Base-by-base conservation (phyloP, 2,888 invertebrate species). In the Thereva nobilitata region DNA sequence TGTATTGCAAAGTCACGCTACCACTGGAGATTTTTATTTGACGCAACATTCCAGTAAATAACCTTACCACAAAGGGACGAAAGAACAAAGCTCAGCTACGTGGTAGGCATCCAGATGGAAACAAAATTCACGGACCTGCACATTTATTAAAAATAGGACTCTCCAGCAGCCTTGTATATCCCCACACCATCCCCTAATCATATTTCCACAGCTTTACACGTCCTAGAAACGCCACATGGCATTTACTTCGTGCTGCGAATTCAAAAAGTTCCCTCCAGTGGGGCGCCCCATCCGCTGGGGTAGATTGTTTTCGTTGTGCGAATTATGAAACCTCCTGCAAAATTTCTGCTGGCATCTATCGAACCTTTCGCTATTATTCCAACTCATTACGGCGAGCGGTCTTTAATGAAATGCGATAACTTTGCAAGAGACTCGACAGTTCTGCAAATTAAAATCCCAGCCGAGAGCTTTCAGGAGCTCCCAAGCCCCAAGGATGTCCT, bases 81-180 rank as follows among this genome's bases (percentile, higher is more conserved):
- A 61, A 61, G 61, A 61, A 61, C 61, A 61, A 61, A 61, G 61
- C 61, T 50, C 61, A 61, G 61, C 49, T 61, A 61, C 61, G 61
- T 61, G 61, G 61, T 50, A 61, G 61, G 61, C 61, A 61, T 61
- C 61, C 61, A 61, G 61, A 61, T 61, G 61, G 61, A 61, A 61
- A 41, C 61, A 49, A 42, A 61, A 61, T 50, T 61, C 50, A 61
- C 61, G 50, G 50, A 61, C 61, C 61, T 61, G 61, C 61, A 61
- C 61, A 61, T 61, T 61, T 61, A 61, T 50, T 61, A 61, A 61
- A 61, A 61, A 61, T 61, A 61, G 61, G 61, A 23, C 23, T 23
- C 23, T 23, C 23, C 23, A 23, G 23, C 23, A 61, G 61, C 50
- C 50, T 49, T 50, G 50, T 61, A 40, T 45, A 61, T 42, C 49